Percentiles rank a stretch among this genome's conserved stretches.
Evolutionary conservation across 2,113 vertebrate species (phyloP).

Genomic region (Ictalurus punctatus): DNA sequence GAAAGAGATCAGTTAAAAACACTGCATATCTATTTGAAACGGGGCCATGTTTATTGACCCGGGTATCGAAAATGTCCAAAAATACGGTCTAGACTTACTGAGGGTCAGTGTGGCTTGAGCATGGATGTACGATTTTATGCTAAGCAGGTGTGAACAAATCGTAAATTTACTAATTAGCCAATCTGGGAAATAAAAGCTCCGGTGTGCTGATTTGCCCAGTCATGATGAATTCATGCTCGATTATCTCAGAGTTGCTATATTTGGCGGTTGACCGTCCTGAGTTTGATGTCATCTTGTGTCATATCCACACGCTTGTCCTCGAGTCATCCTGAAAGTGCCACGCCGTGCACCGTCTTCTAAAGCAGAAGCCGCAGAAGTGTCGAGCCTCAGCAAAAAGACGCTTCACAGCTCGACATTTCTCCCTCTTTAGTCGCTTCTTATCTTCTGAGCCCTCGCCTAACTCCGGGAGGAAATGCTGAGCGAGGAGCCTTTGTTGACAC

Average conservation of each 20-base stretch:
- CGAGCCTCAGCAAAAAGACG: slow-evolving; percentile 19
- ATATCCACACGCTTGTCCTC: not conserved
- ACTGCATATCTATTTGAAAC: not conserved
- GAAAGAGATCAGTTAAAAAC: not conserved
- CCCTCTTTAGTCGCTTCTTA: not conserved
- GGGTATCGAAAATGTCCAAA: not conserved
- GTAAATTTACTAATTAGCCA: not conserved
- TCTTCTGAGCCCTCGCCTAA: not conserved
- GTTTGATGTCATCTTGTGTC: not conserved
- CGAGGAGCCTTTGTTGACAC: slow-evolving; percentile 40
- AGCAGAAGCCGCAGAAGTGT: slow-evolving; percentile 25
- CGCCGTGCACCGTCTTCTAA: slow-evolving; percentile 22
- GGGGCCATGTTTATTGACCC: not conserved
- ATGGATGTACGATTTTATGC: not conserved
- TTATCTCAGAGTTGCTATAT: not conserved
- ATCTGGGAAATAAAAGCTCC: not conserved
- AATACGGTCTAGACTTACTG: not conserved
- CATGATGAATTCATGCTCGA: not conserved
- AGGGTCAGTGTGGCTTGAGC: not conserved
- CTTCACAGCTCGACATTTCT: slow-evolving; percentile 12
- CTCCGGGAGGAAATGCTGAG: slow-evolving; percentile 32
- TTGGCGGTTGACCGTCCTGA: not conserved
- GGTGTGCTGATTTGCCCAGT: not conserved
- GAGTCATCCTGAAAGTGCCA: slow-evolving; percentile 15
- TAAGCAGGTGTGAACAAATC: not conserved